Evolutionary conservation across 2,113 vertebrate species (phyloP).

Genomic region (Pelodiscus sinensis): DNA sequence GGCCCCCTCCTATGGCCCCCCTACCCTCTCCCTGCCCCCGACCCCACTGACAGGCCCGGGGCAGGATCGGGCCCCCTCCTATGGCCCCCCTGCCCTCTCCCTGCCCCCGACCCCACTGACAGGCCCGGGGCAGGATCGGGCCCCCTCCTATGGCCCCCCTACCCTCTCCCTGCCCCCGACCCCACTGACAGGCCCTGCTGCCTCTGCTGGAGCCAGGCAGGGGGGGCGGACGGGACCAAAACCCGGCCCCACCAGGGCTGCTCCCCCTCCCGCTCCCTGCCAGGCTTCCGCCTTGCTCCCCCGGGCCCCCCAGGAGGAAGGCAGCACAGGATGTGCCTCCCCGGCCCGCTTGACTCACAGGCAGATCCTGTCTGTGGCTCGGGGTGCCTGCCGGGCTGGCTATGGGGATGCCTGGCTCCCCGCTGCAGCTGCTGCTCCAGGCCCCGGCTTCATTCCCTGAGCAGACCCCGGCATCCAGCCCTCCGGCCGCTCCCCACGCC

Average conservation of each 20-base stretch:
- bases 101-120: not conserved
- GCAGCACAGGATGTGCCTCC: not conserved
- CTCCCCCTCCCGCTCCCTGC: not conserved
- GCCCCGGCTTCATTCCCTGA: too few relatives aligned
- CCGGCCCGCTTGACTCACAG: too few relatives aligned
- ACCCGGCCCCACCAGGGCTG: not conserved
- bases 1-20: too few relatives aligned
- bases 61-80: not conserved
- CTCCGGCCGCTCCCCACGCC: not conserved
- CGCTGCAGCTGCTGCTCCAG: not conserved
- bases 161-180: too few relatives aligned
- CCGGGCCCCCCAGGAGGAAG: not conserved
- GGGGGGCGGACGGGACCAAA: too few relatives aligned
- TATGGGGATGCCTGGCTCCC: too few relatives aligned
- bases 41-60: not conserved
- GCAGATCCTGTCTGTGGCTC: not conserved
- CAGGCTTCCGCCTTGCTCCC: not conserved
- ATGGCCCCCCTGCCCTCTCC: too few relatives aligned
- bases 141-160: too few relatives aligned
- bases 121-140: not conserved
- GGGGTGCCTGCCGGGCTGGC: not conserved
- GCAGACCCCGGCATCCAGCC: not conserved
- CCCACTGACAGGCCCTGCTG: too few relatives aligned
- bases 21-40: too few relatives aligned
- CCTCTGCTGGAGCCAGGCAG: not conserved